Evolutionary conservation across 2,113 vertebrate genomes (phyloP).

Genomic region (Enhydra lutris): DNA sequence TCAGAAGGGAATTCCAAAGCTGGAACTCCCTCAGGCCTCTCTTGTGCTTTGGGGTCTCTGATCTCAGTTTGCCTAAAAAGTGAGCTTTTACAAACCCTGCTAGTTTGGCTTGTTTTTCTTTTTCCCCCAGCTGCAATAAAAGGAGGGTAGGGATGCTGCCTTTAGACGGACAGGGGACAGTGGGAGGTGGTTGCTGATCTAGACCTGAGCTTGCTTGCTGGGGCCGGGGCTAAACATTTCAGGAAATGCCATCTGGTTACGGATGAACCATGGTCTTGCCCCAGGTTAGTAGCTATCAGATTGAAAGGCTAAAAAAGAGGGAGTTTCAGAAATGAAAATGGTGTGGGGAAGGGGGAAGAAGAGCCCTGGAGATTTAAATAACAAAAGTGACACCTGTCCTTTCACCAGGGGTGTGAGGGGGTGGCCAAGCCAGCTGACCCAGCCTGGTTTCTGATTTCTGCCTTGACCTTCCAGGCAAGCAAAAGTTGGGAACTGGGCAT

Average conservation of each 20-base stretch:
- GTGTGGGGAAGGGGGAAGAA: not conserved
- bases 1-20: constrained; percentile 1
- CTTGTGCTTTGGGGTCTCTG: not conserved
- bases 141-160: not conserved
- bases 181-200: not conserved
- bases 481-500: not conserved
- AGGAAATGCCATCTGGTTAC: not conserved
- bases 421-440: not conserved
- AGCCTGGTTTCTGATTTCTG: not conserved
- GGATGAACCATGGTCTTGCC: not conserved
- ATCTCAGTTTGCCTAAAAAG: not conserved
- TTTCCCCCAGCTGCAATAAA: not conserved
- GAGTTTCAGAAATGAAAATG: not conserved
- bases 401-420: not conserved
- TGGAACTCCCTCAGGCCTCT: not conserved
- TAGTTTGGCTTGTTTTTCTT: not conserved
- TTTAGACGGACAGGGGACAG: not conserved
- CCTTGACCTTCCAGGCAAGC: not conserved
- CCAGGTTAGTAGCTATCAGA: not conserved
- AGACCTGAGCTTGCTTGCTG: not conserved
- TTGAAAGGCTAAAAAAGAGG: not conserved
- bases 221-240: not conserved
- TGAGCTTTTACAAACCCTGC: not conserved
- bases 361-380: not conserved
- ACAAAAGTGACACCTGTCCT: not conserved